A percentile compares a stretch with the other conserved stretches of the same genome.
These are phyloP conservation scores for Spodoptera exigua DNA, from an alignment of 2,888 invertebrate species.

Conservation along the genomic window DNA sequence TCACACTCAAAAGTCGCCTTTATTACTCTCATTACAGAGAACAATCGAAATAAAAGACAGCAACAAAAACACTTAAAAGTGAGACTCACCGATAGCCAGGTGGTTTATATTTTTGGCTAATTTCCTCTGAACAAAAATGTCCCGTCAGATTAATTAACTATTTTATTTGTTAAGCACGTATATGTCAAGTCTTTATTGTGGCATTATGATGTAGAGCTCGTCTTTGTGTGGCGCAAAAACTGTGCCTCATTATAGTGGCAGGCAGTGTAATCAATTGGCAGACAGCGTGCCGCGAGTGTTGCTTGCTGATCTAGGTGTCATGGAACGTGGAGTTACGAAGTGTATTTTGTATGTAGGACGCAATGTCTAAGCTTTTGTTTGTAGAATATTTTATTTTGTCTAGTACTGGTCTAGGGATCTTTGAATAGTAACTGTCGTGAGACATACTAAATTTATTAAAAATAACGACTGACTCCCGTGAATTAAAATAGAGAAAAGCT, in stretches of 20 bases:
- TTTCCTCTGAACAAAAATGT: conserved; percentile 47
- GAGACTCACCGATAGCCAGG: conserved; percentile 44
- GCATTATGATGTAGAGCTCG: conserved; percentile 51
- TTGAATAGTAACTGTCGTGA: too few species aligned
- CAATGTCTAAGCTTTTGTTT: too few species aligned
- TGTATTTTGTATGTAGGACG: background rate
- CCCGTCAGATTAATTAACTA: conserved; percentile 62
- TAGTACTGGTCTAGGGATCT: too few species aligned
- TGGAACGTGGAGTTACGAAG: conserved; percentile 72
- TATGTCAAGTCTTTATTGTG: conserved; percentile 49
- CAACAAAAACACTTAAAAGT: conserved; percentile 46
- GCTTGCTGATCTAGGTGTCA: conserved; percentile 67
- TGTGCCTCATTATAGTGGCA: conserved; percentile 66
- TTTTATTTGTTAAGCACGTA: conserved; percentile 57
- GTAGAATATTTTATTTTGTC: too few species aligned
- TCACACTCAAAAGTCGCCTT: conserved; percentile 40
- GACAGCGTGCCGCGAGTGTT: conserved; percentile 85
- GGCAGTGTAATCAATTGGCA: conserved; percentile 67
- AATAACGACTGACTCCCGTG: too few species aligned
- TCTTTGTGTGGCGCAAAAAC: conserved; percentile 72
- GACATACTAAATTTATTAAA: too few species aligned
- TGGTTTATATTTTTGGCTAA: conserved; percentile 50
- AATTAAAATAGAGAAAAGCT: too few species aligned
- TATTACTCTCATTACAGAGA: conserved; percentile 49
- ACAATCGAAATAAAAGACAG: conserved; percentile 47